Base-by-base conservation (phyloP, 2,113 vertebrate species). In the Eurystomus gularis region DNA sequence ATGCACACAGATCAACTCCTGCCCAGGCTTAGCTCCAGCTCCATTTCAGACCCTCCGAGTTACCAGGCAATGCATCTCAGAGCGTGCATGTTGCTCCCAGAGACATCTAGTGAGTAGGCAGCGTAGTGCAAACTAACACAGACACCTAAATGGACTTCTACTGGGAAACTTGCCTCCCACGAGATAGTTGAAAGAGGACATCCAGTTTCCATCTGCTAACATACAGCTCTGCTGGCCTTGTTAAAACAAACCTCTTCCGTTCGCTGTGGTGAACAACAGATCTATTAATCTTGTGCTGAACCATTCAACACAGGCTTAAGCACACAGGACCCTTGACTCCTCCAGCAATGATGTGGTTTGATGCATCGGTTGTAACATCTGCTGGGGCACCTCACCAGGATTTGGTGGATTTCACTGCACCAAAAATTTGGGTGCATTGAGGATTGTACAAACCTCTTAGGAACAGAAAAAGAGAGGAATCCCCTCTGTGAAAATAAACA, bases 21-120 rank as follows among this genome's bases (percentile, higher is more conserved):
- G 14, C 55, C 73, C 24, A 19, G 40, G 29, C 16, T 52, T 24
- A 0, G 37, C 16, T 55, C 44, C 61, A 72, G 87, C 20, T 39
- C 69, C 3, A 4, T 44, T 54, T 55, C 76, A 31, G 39, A 2
- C 76, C 40, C 81, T 40, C 7, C 2, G 20, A 4, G 51, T 62
- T 64, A 48, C 49, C 88, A 31, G 24, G 54, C 18, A 2, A 1
- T 2, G 7, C 40, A 61, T 54, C 86, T 40, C 1, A 0, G 28
- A 71, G 73, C 9, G 0, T 11, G 19, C 57, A 18, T 6, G 20
- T n/a, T 93, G 82, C 85, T 95, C 79, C 71, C 7, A n/a, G 94
- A 92, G 95, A 94, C 86, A 86, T 81, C 93, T 95, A 95, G 94
- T 94, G 94, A 94, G 91, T n/a, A 42, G 44, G 82, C 60, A 60